Evolutionary conservation across 2,888 invertebrate genomes (phyloP), one percentile per base, ranked within the genome.

Genomic region (Andrena dorsata): DNA sequence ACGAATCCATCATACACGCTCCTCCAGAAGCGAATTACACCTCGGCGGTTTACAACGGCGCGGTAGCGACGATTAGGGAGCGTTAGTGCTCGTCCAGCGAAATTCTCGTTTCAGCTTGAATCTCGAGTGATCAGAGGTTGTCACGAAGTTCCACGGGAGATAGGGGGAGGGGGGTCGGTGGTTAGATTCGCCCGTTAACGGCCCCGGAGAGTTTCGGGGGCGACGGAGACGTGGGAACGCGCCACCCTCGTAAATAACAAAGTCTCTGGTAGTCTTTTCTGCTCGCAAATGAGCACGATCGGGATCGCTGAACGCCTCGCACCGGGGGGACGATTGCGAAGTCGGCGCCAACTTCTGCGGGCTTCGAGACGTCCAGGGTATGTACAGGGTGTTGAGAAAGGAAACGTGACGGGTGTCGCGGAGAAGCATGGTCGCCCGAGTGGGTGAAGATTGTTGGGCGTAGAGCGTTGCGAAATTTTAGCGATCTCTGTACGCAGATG

Each of bases 261-360:
- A 58, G 28, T 65, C 35, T 26, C 30, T 13, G 63, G 35, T 32
- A 10, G 64, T 20, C 63, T 23, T 63, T 68, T 28, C 47, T 26
- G 66, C 47, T 72, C 58, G 75, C 68, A 65, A 69, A 74, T 75
- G 64, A 75, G 64, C 58, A 56, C 72, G 74, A 70, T 74, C 79
- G 64, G 53, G 64, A 79, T 79, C 75, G 66, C 69, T 64, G 69
- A 69, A 64, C 69, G 74, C 65, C 60, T 65, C 69, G 60, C 75
- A 49, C 65, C 41, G 72, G 70, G 73, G 23, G 77, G 73, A 73
- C 72, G 66, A 73, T 65, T 65, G 76, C 69, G 68, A 70, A 76
- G 63, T 76, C 70, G 76, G 76, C 70, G 76, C 70, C 76, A 76
- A 70, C 76, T 76, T 64, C 72, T 26, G 64, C 53, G 53, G 72